Evolutionary conservation across 2,113 vertebrate species (phyloP), one percentile per base, ranked within the genome.

Genomic region (Spea multiplicata): DNA sequence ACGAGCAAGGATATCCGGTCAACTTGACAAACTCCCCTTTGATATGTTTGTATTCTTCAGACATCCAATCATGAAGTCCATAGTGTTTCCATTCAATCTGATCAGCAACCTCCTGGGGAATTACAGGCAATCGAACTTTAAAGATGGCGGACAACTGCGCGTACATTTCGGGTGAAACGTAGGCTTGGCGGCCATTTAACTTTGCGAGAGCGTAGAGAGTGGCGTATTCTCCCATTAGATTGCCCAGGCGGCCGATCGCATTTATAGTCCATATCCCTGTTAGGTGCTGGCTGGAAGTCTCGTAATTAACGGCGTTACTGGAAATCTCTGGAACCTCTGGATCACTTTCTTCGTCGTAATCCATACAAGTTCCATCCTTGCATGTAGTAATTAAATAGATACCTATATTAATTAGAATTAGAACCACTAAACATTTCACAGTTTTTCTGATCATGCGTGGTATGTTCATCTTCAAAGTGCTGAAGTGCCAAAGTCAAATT

Each of bases 171-270:
- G 59, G 67, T 6, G 44, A n/a, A 8, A 78, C 49, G 12, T 70
- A 70, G 16, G 76, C 52, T 71, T 78, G 66, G 44, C 52, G 75
- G 5, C 86, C 82, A 4, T 88, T 85, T 17, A 76, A 4, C 72
- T 81, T 86, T 53, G 88, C 86, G 81, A 89, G 80, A 0, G 86
- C 83, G 0, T 85, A 85, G 5, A 89, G 83, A 0, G 85, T 87
- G 79, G 88, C 85, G 0, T 89, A 89, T 73, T 88, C 16, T 0
- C 86, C 88, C 86, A 88, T 88, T 83, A 87, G 84, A 81, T 89
- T 89, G 9, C 88, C 87, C 46, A 89, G 73, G 12, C 84, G 84
- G 7, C 87, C 87, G 0, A 0, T 3, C 53, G 75, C 5, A 1
- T 78, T 81, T 70, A 87, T 77, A 1, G 86, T 87, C 81, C 81